Base-by-base conservation (phyloP, 1,140 invertebrate genomes). In the Drosophila lacteicornis region DNA sequence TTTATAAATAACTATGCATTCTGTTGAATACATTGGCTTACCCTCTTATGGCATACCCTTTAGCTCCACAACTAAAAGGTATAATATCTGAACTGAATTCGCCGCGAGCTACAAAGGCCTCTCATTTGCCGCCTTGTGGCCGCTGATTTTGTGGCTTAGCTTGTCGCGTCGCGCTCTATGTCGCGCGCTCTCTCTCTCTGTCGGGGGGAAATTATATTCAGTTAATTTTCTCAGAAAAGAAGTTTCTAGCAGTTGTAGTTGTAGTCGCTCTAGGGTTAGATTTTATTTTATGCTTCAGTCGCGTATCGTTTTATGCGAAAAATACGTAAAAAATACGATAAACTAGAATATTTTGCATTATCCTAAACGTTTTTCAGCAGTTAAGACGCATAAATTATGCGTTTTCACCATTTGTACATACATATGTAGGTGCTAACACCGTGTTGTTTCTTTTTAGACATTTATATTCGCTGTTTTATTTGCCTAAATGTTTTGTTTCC, bases 101-200 rank as follows among this genome's bases (percentile, higher is more conserved):
- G 80, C 80, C 67, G 71, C 27, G 43, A 19, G 40, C 19, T 5
- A 33, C 19, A 51, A 13, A 11, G n/a, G 19, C 4, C 61, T 57
- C 69, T 76, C 73, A 36, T 6, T 76, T 77, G 75, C 40, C 11
- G 75, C 50, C 43, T 78, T 84, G 80, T 84, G 40, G 77, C 74
- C 19, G 4, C 36, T 25, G 19, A 36, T 40, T 51, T 40, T 56
- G 53, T 56, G 22, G 53, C 53, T 36, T 53, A 1, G 50, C 50
- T 60, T 68, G 47, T 59, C 42, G 69, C 22, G 15, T 47, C 25
- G 58, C n/a, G 22, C 38, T 56, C 55, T 49, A 40, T 73, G 49
- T 42, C 33, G 46, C 36, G n/a, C 40, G 40, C 27, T 30, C 27
- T 30, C 27, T 30, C 13, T 45, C 30, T 13, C 42, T 46, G 58